Percentiles rank a stretch among this genome's conserved stretches.
Evolutionary conservation across 2,888 invertebrate genomes (phyloP).

Genomic region (Odontothrips loti): DNA sequence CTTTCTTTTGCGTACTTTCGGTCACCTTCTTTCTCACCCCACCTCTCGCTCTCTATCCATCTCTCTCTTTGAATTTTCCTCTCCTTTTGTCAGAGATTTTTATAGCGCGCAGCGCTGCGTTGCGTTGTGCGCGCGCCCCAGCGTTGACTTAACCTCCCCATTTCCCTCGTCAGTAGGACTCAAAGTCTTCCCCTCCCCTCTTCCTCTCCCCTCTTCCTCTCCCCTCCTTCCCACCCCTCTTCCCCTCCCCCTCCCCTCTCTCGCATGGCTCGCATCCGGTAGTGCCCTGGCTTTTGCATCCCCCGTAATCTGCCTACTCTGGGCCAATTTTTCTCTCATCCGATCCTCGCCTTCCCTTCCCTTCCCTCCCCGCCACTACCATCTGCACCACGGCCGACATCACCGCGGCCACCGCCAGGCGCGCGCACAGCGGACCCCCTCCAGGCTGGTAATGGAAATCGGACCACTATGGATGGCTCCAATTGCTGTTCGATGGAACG

Average conservation of each 20-base stretch:
- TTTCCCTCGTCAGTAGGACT: not conserved
- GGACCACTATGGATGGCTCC: not conserved
- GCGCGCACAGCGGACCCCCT: too few relatives aligned
- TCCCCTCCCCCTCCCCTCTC: not conserved
- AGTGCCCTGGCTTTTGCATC: not conserved
- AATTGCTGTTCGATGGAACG: not conserved
- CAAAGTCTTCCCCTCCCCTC: not conserved
- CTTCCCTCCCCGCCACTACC: not conserved
- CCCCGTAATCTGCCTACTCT: slow-evolving; percentile 16
- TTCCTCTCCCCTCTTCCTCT: not conserved
- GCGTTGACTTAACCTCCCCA: not conserved
- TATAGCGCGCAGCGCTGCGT: not conserved
- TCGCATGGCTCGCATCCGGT: not conserved
- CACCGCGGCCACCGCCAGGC: too few relatives aligned
- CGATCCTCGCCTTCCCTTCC: not conserved
- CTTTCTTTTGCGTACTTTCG: too few relatives aligned
- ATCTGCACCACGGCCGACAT: not conserved
- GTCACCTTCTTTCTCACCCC: not conserved
- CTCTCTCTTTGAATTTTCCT: not conserved
- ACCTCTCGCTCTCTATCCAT: not conserved
- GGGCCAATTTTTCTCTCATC: slow-evolving; percentile 19
- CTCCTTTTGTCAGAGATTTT: not conserved
- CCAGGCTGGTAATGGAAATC: slow-evolving; percentile 1
- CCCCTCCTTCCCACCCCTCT: not conserved
- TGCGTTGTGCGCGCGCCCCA: not conserved